Conservation (phyloP, 1,140 invertebrate genomes). For the Papilio aristodemus region DNA sequence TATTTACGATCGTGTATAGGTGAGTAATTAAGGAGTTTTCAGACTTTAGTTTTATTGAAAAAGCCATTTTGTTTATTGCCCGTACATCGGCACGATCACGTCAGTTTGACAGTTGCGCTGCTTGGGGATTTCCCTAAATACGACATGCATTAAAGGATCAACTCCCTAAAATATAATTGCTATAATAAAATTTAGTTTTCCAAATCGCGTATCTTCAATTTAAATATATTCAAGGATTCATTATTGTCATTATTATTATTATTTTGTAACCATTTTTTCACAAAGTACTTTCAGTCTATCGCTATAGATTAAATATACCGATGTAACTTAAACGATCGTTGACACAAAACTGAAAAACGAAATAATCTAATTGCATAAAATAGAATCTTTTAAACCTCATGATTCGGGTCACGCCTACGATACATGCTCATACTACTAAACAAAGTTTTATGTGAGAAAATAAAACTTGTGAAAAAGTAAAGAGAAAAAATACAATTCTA, state of each 20-base stretch:
- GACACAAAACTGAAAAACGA: not conserved
- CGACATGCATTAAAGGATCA: not conserved
- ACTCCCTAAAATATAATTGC: too few species aligned
- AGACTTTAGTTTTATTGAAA: conserved; percentile 16
- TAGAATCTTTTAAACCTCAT: not conserved
- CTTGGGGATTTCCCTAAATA: not conserved
- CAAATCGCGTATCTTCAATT: not conserved
- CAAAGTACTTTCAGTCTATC: too few species aligned
- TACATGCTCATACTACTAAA: not conserved
- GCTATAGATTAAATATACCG: too few species aligned
- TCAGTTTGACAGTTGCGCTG: not conserved
- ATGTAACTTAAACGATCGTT: not conserved
- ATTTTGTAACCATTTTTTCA: too few species aligned
- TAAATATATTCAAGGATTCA: not conserved
- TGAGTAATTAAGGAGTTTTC: conserved; percentile 28
- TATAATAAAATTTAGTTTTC: not conserved
- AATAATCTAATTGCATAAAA: not conserved
- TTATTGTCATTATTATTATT: too few species aligned
- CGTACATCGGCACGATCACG: conserved; percentile 3
- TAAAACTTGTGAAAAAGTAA: conserved; percentile 5
- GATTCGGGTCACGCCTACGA: conserved; percentile 1
- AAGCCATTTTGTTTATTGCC: conserved; percentile 21
- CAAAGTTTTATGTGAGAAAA: conserved; percentile 3
- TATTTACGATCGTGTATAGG: conserved; percentile 27
- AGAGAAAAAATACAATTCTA: not conserved